Evolutionary conservation across 2,797 vertebrate species (phyloP), one percentile per base, ranked within the genome.

Genomic region (Microtus californicus): DNA sequence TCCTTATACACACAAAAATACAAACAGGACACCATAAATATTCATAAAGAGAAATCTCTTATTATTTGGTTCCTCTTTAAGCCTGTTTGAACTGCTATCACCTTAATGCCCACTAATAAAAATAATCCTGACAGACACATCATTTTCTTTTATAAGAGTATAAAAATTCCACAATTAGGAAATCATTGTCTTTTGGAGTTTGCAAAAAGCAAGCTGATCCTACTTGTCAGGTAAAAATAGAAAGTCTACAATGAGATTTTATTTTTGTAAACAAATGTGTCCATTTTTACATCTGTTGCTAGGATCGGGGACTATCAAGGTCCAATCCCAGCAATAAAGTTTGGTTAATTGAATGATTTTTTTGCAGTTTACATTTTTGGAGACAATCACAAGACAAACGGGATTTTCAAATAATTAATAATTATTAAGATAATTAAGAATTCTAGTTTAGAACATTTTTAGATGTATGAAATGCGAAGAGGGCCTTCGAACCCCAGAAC

Each of bases 21-120:
- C 40, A 69, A 82, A 91, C 8, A 87, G 21, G 23, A 65, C 27
- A n/a, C 37, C 61, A 27, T 23, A 82, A 85, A 89, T 56, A 93
- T 14, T 76, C 73, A 88, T 61, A 89, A 78, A 91, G 76, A 67
- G 37, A 93, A 95, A 96, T 63, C 95, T 48, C 85, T 94, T 97
- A 3, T n/a, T 69, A 69, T 98, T 97, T 96, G 92, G 78, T 95
- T 78, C 65, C 48, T 23, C 87, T 97, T 97, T 95, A 98, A 93
- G 98, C 85, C 97, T 97, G 96, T 98, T 98, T 97, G 97, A 97
- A 97, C 83, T 95, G 85, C 92, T 97, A 78, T 90, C 97, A 90
- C 87, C 82, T 98, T 98, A 98, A 97, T 97, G 97, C 95, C 96
- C 90, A 95, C 91, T 82, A 97, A 93, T 96, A 97, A 97, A 98